Conservation (phyloP, 2,797 vertebrate genomes). For the Lagorchestes hirsutus region DNA sequence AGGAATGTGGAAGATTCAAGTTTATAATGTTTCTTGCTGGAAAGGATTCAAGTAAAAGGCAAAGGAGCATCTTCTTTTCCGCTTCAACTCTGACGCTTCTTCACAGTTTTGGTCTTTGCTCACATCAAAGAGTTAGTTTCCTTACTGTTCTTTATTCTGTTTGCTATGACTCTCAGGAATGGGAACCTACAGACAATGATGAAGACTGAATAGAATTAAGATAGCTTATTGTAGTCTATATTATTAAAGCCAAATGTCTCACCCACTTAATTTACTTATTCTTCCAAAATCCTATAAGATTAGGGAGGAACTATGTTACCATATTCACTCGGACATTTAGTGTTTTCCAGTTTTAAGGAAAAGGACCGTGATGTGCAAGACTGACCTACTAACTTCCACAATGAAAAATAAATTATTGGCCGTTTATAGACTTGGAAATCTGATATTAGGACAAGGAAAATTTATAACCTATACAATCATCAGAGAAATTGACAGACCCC, state of each 20-base stretch:
- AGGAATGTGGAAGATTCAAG: neutral
- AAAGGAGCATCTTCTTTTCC: neutral
- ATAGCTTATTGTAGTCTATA: neutral
- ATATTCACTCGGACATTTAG: neutral
- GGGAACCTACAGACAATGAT: neutral
- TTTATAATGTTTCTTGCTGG: neutral
- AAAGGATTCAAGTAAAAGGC: neutral
- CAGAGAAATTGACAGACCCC: neutral
- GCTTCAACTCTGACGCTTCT: neutral
- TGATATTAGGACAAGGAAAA: neutral
- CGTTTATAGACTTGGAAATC: neutral
- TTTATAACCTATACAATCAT: neutral
- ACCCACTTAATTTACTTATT: neutral
- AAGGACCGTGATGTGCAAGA: neutral
- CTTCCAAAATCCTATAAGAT: neutral
- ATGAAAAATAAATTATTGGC: neutral
- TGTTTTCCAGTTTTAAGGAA: neutral
- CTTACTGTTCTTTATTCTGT: neutral
- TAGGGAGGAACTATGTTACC: neutral
- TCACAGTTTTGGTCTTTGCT: neutral
- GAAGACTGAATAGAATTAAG: neutral
- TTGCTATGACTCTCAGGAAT: neutral
- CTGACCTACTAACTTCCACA: neutral
- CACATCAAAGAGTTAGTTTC: neutral
- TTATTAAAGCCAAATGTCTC: neutral